A percentile compares a stretch with the other conserved stretches of the same genome.
phyloP scores from a whole-genome alignment of 2,113 vertebrate genomes.

The Orcinus orca region DNA sequence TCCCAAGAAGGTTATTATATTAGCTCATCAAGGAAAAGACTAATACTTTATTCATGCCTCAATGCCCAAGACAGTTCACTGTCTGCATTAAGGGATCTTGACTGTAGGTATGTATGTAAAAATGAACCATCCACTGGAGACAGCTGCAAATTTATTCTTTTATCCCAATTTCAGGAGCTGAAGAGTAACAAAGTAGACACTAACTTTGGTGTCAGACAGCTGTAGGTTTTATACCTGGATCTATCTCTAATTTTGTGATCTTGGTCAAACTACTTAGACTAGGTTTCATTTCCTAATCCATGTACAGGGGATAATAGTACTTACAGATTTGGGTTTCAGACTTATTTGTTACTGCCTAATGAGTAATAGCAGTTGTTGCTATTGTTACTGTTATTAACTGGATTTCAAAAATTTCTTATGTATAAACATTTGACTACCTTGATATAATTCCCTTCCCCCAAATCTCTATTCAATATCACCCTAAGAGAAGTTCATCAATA shows the following conservation, averaged over 20 bases:
- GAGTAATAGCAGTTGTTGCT: background rate
- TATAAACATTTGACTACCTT: background rate
- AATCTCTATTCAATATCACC: background rate
- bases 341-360: background rate
- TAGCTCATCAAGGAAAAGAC: background rate
- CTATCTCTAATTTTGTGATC: background rate
- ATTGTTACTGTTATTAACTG: background rate
- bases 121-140: background rate
- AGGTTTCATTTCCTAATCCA: background rate
- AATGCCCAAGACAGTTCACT: background rate
- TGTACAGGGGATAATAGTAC: background rate
- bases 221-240: background rate
- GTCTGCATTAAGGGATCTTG: background rate
- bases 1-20: background rate
- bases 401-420: background rate
- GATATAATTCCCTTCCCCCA: background rate
- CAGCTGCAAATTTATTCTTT: background rate
- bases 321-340: background rate
- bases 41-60: background rate
- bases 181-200: rapidly evolving
- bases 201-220: background rate
- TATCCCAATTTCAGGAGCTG: background rate
- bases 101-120: background rate
- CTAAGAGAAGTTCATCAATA: background rate
- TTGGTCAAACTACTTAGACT: background rate